phyloP scores from a whole-genome alignment of 37 sponge, comb jelly and placozoan genomes.

The Ianthella basta region DNA sequence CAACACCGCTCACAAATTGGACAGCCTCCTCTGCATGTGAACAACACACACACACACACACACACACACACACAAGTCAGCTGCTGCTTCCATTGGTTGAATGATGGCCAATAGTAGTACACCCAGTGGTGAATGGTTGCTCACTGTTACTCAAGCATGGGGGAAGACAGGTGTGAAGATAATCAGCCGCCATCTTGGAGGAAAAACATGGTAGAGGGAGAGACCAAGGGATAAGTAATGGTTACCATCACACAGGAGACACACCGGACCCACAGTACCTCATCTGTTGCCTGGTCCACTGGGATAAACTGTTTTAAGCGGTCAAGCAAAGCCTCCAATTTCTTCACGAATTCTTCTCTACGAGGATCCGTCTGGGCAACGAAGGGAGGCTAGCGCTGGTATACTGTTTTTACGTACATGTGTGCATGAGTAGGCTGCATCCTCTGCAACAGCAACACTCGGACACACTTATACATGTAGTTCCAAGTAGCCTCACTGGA shows the following conservation, averaged over 20 bases:
- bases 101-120: too few species aligned
- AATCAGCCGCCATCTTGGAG: constrained; percentile 54
- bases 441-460: neutral
- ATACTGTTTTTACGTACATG: neutral
- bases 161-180: constrained; percentile 69
- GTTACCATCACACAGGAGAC: neutral
- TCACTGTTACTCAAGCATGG: constrained; percentile 72
- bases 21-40: neutral
- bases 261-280: constrained; percentile 34
- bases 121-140: neutral
- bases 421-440: neutral
- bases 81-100: too few species aligned
- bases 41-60: constrained; percentile 27
- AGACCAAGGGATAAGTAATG: too few species aligned
- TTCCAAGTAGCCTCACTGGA: neutral
- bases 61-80: neutral
- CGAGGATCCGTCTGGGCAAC: constrained; percentile 56
- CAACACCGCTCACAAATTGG: neutral
- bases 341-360: constrained; percentile 51
- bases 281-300: constrained; percentile 75
- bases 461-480: neutral
- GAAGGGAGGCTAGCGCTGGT: neutral
- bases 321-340: constrained; percentile 49
- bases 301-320: constrained; percentile 54
- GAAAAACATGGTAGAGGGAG: neutral